A percentile compares a stretch with the other conserved stretches of the same genome.
Conservation (phyloP, 2,888 invertebrate genomes). For the Disparrhopalites patrizii region DNA sequence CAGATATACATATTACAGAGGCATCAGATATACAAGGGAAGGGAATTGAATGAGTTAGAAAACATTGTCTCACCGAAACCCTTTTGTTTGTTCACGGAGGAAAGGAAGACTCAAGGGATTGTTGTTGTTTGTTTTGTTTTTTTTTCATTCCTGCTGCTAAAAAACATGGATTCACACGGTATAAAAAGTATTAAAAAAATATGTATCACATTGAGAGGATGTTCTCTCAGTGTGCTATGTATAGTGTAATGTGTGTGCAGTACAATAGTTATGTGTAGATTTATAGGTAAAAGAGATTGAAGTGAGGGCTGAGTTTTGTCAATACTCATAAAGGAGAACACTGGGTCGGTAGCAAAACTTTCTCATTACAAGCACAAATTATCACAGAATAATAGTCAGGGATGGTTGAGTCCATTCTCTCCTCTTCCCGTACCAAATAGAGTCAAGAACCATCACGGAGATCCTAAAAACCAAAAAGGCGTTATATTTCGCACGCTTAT, state of each 20-base stretch:
- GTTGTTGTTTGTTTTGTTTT: too few relatives aligned
- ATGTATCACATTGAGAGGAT: too few relatives aligned
- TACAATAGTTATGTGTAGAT: not conserved
- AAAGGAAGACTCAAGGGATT: too few relatives aligned
- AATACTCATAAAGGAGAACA: constrained; percentile 26
- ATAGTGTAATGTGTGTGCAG: not conserved
- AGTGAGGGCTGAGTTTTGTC: constrained; percentile 12
- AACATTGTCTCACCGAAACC: too few relatives aligned
- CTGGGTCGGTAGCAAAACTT: constrained; percentile 23
- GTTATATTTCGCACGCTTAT: not conserved
- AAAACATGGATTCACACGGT: too few relatives aligned
- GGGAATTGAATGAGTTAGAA: too few relatives aligned
- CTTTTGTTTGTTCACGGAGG: too few relatives aligned
- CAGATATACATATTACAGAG: too few relatives aligned
- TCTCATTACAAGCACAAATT: constrained; percentile 29
- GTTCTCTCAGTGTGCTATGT: not conserved
- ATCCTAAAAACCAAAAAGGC: not conserved
- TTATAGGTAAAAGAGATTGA: constrained; percentile 1
- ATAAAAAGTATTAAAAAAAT: too few relatives aligned
- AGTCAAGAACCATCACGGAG: constrained; percentile 18
- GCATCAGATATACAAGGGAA: too few relatives aligned
- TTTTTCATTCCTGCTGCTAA: too few relatives aligned
- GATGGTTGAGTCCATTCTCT: constrained; percentile 22
- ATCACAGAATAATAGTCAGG: constrained; percentile 23
- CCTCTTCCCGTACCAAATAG: constrained; percentile 25